phyloP scores from a whole-genome alignment of 2,797 vertebrate genomes.

The Eulemur mongoz region DNA sequence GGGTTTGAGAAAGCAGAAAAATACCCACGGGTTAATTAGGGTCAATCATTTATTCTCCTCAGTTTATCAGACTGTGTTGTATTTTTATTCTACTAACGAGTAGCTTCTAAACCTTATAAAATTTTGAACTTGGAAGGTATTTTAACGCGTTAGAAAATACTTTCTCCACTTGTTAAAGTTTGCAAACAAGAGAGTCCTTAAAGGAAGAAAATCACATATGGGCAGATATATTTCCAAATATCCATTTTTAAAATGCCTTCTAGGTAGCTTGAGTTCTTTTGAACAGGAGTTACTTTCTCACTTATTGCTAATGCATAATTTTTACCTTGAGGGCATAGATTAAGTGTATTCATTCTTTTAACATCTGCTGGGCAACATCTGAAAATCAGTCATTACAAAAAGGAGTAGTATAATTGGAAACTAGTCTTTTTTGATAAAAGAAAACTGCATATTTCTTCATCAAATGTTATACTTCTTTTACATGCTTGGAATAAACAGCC shows the following conservation, averaged over 20 bases:
- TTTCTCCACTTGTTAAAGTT: neutral
- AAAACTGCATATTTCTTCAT: neutral
- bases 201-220: neutral
- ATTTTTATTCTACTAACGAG: conserved; percentile 27
- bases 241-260: neutral
- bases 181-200: neutral
- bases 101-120: neutral
- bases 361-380: neutral
- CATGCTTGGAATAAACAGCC: neutral
- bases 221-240: neutral
- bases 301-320: neutral
- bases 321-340: neutral
- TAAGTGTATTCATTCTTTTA: neutral
- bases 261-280: neutral
- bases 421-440: neutral
- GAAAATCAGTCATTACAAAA: neutral
- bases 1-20: neutral
- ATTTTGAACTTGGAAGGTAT: neutral
- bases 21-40: neutral
- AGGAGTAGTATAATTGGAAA: neutral
- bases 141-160: neutral
- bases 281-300: neutral
- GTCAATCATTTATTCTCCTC: neutral
- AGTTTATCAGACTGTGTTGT: neutral
- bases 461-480: neutral